Conservation (phyloP, 1,140 invertebrate genomes). For the Eueides isabella region DNA sequence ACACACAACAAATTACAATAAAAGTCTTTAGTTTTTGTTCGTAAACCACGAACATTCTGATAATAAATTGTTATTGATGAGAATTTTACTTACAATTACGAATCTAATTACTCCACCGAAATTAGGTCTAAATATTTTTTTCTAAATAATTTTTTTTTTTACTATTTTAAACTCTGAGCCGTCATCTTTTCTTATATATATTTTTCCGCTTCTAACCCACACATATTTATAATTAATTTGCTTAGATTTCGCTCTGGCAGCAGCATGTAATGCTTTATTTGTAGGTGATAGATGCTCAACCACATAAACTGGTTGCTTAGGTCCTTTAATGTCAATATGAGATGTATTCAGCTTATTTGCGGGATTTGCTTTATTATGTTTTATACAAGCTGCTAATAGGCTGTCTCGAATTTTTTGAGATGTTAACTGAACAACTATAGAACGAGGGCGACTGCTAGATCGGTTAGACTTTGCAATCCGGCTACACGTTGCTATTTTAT, state of each 20-base stretch:
- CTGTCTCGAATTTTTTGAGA: not conserved
- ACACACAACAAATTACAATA: no score
- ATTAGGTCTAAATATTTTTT: not conserved
- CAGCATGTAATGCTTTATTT: constrained; percentile 8
- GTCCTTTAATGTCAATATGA: not conserved
- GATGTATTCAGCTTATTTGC: no score
- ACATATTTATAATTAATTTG: constrained; percentile 13
- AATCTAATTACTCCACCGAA: no score
- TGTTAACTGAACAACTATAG: no score
- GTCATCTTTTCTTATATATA: constrained; percentile 22
- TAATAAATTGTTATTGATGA: no score
- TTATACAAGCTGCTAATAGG: constrained; percentile 5
- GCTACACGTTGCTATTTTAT: not conserved
- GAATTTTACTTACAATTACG: no score
- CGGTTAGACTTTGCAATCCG: not conserved
- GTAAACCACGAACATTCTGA: no score
- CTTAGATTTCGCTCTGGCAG: constrained; percentile 12
- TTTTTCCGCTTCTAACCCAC: constrained; percentile 5
- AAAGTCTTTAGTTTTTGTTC: no score
- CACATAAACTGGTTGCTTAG: constrained; percentile 5
- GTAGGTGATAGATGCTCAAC: constrained; percentile 6
- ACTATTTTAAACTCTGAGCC: constrained; percentile 9
- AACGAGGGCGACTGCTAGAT: not conserved
- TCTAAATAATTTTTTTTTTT: constrained; percentile 8
- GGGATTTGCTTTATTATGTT: constrained; percentile 1